These are phyloP conservation scores for Verasper variegatus DNA, from an alignment of 2,113 vertebrate species.

Conservation along the genomic window DNA sequence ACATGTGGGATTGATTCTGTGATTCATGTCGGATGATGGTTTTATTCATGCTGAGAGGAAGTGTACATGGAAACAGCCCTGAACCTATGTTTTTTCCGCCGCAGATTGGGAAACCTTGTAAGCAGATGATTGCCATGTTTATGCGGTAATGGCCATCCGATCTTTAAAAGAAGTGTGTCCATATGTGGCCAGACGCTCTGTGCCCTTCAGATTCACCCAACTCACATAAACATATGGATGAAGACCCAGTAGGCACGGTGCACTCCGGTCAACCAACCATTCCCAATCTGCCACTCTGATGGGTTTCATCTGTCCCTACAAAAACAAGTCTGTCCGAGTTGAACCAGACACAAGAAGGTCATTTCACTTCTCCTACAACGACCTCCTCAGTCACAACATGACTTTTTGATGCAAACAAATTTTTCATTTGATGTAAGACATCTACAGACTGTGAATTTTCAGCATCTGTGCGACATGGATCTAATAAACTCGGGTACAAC, in stretches of 20 bases:
- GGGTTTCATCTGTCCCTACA: conserved; percentile 45
- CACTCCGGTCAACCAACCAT: conserved; percentile 61
- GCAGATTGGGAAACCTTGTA: conserved; percentile 27
- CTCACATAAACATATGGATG: conserved; percentile 73
- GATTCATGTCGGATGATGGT: conserved; percentile 31
- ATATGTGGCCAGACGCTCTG: conserved; percentile 48
- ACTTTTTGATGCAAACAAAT: not conserved
- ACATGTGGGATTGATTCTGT: conserved; percentile 54
- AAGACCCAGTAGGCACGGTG: conserved; percentile 61
- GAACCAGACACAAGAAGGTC: conserved; percentile 20
- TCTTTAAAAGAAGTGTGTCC: conserved; percentile 40
- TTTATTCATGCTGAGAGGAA: conserved; percentile 38
- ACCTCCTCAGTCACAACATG: not conserved
- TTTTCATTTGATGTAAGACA: not conserved
- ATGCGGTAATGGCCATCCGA: conserved; percentile 26
- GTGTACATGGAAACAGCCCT: conserved; percentile 24
- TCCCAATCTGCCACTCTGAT: conserved; percentile 68
- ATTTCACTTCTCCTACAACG: not conserved
- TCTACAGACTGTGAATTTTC: no score
- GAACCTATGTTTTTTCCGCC: conserved; percentile 8
- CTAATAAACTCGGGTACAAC: no score
- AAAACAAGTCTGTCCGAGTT: conserved; percentile 34
- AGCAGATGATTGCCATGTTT: conserved; percentile 51
- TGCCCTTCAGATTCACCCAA: conserved; percentile 33
- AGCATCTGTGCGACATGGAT: no score